phyloP scores from a whole-genome alignment of 2,113 vertebrate genomes.

The Lepidothrix coronata region DNA sequence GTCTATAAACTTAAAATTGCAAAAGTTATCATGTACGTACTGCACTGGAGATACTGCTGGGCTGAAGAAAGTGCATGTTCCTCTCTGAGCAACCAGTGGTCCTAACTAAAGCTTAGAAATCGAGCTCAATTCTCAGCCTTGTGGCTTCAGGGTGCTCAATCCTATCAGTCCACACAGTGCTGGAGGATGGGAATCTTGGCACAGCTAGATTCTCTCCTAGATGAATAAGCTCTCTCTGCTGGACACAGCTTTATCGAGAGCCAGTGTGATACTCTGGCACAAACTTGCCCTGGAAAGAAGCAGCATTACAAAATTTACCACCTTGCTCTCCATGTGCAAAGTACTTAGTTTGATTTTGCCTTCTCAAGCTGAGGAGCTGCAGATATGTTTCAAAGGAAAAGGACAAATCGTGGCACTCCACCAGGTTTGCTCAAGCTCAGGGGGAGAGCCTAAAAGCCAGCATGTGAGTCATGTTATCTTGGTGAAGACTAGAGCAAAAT shows the following conservation, averaged over 20 bases:
- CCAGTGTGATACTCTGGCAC: background rate
- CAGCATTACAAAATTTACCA: background rate
- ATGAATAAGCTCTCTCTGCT: background rate
- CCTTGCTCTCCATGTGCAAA: background rate
- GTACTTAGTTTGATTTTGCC: background rate
- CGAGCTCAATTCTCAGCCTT: background rate
- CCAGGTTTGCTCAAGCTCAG: background rate
- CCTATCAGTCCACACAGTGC: background rate
- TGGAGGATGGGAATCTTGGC: background rate
- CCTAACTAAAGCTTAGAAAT: background rate
- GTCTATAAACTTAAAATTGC: background rate
- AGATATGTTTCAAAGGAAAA: background rate
- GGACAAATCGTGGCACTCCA: background rate
- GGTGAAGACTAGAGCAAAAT: background rate
- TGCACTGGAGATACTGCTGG: background rate
- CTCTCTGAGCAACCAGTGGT: background rate
- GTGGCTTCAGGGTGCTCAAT: background rate
- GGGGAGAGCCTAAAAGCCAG: background rate
- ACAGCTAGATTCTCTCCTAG: background rate
- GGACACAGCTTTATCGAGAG: background rate
- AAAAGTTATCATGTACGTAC: background rate
- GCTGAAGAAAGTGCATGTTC: background rate
- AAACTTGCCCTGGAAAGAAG: background rate
- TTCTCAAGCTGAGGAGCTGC: background rate
- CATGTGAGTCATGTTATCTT: background rate